Conservation (phyloP, 2,113 vertebrate genomes). For the Rousettus leschenaultii region DNA sequence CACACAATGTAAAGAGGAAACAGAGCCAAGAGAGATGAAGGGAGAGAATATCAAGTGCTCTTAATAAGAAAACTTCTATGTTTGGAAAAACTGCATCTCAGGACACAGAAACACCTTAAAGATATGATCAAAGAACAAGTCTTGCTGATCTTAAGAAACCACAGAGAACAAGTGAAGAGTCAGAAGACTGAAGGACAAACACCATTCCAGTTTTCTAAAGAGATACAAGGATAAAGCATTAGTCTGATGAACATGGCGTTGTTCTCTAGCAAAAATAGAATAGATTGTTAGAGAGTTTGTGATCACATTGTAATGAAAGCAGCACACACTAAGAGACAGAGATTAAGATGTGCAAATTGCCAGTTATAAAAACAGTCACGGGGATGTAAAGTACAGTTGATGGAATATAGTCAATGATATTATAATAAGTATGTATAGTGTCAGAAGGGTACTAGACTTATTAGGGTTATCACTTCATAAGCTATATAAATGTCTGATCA, state of each 20-base stretch:
- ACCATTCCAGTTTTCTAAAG: neutral
- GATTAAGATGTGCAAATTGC: no score
- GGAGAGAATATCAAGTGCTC: neutral
- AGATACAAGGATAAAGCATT: neutral
- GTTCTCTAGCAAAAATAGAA: neutral
- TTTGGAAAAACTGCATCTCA: neutral
- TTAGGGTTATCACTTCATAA: no score
- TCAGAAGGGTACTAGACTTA: no score
- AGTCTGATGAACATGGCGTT: neutral
- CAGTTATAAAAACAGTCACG: no score
- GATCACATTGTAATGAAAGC: neutral
- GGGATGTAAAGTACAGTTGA: no score
- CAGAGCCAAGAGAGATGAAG: neutral
- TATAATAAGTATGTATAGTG: no score
- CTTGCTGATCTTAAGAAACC: neutral
- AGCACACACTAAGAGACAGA: neutral
- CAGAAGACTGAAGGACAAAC: neutral
- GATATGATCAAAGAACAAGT: neutral
- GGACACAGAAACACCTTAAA: neutral
- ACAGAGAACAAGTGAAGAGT: neutral
- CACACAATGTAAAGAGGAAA: neutral
- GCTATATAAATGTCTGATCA: no score
- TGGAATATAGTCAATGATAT: no score
- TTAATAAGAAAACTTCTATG: neutral
- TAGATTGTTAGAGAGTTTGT: neutral